A percentile compares a stretch with the other conserved stretches of the same genome.
Evolutionary conservation across 2,888 invertebrate species (phyloP).

Genomic region (Koerneria pararmatus): DNA sequence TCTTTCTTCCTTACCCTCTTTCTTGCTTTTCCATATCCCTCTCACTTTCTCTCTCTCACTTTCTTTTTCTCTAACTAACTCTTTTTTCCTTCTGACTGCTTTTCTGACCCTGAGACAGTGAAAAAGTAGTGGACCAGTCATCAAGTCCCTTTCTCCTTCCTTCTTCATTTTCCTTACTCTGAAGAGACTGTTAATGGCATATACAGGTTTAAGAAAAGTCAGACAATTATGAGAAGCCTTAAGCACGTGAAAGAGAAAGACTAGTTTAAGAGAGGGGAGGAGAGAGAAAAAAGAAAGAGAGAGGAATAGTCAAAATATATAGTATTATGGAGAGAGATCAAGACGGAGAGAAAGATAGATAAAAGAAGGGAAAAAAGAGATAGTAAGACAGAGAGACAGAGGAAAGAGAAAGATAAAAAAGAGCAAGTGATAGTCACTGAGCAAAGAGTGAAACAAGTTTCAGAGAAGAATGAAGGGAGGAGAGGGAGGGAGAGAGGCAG

Average conservation of each 20-base stretch:
- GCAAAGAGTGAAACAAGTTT: neutral
- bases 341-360: neutral
- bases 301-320: neutral
- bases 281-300: constrained; percentile 4
- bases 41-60: neutral
- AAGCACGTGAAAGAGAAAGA: neutral
- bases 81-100: no score
- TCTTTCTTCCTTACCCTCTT: no score
- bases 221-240: neutral
- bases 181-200: neutral
- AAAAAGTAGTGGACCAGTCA: neutral
- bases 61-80: neutral
- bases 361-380: neutral
- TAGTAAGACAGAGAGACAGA: neutral
- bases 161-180: neutral
- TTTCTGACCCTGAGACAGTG: neutral
- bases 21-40: no score
- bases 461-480: no score
- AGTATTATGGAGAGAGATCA: neutral
- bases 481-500: no score
- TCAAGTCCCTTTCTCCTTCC: neutral
- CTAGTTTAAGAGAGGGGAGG: no score
- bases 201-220: neutral
- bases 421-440: neutral
- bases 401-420: no score